Base-by-base conservation (phyloP, 2,113 vertebrate species). In the Larimichthys crocea region DNA sequence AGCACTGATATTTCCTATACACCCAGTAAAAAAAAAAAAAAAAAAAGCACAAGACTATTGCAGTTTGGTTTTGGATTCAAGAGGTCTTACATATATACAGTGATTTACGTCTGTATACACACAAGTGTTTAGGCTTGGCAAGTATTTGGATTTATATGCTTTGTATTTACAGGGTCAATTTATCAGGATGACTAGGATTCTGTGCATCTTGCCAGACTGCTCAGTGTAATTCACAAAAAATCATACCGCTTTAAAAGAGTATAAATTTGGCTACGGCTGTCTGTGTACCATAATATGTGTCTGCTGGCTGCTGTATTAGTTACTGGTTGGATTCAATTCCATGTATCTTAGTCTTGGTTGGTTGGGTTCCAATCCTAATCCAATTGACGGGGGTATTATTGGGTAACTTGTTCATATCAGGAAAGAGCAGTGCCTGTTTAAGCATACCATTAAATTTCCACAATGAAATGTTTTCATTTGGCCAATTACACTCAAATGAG, bases 311-410 rank as follows among this genome's bases (percentile, higher is more conserved):
- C 35, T 74, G 63, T 63, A 68, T 73, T 65, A 64, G 20, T 49
- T 63, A 76, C 31, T 48, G 56, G 60, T 70, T 3, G 9, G 46
- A 89, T 75, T 84, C 7, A 79, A 49, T 73, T 76, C 24, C 3
- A 40, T 1, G 7, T 40, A 72, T 82, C 35, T 86, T 84, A 72
- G 61, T 82, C 72, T 66, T 60, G 62, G 62, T 57, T 81, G 74
- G 48, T 77, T 66, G 48, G 59, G 49, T 24, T 52, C 71, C 59
- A 84, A 68, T 84, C 52, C 75, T 29, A 70, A 70, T 83, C 67
- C 82, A 82, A 57, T 80, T 70, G 48, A 53, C 53, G n/a, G 57
- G 11, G 15, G 63, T 50, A n/a, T 85, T 66, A 83, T 42, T 84
- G 44, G 24, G 15, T 44, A 80, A 76, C 46, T 48, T n/a, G 6